Evolutionary conservation across 2,888 invertebrate genomes (phyloP).

Genomic region (Drosophila neutralis): DNA sequence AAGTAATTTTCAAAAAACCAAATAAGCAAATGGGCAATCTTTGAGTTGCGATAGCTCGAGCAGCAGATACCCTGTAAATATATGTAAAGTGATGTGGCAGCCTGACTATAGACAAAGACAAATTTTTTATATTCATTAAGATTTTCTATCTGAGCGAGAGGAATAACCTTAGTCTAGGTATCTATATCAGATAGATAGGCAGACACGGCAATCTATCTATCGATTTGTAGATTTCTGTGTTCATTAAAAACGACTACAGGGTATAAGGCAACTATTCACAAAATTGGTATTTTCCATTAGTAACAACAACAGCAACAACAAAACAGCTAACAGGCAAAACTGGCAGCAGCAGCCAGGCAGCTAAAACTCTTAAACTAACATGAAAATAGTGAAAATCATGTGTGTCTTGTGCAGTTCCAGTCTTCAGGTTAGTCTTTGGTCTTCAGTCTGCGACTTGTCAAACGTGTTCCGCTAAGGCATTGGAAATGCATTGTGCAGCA

Average conservation of each 20-base stretch:
- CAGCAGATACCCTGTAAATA: constrained; percentile 8
- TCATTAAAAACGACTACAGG: neutral
- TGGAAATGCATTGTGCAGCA: constrained; percentile 72
- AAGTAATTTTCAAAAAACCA: constrained; percentile 51
- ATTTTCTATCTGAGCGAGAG: neutral
- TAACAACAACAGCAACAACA: constrained; percentile 42
- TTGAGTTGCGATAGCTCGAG: neutral
- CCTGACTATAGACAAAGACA: neutral
- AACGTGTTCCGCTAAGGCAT: constrained; percentile 76
- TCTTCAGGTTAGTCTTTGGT: constrained; percentile 40
- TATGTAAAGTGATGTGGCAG: constrained; percentile 1
- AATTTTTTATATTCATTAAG: neutral
- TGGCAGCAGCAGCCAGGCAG: constrained; percentile 24
- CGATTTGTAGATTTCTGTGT: neutral
- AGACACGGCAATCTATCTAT: too few relatives aligned
- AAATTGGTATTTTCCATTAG: constrained; percentile 75
- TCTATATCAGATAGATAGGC: neutral
- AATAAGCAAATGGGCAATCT: constrained; percentile 10
- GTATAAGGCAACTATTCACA: constrained; percentile 32
- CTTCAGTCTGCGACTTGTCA: constrained; percentile 71
- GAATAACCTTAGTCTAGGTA: neutral
- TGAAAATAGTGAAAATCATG: constrained; percentile 81
- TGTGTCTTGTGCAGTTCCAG: constrained; percentile 55
- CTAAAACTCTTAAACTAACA: constrained; percentile 61
- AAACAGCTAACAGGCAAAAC: constrained; percentile 31